These are phyloP conservation scores for Campaea margaritaria DNA, from an alignment of 2,888 invertebrate genomes.

Conservation along the genomic window DNA sequence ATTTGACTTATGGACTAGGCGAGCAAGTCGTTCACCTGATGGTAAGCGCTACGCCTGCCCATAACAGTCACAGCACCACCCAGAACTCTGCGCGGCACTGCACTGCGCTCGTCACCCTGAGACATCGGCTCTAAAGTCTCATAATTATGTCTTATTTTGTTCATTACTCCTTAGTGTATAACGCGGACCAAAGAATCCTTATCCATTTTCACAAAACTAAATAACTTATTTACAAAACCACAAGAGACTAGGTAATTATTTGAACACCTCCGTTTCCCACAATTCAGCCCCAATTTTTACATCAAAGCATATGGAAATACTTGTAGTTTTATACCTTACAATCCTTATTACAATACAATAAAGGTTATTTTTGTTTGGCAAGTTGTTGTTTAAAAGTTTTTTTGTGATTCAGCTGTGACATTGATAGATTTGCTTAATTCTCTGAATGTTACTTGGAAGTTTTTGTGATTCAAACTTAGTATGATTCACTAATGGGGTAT, in stretches of 20 bases:
- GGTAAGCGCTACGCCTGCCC: too few relatives aligned
- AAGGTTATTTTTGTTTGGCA: slow-evolving; percentile 39
- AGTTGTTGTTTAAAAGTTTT: slow-evolving; percentile 32
- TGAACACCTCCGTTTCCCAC: slow-evolving; percentile 73
- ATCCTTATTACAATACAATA: slow-evolving; percentile 38
- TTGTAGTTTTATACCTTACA: background rate
- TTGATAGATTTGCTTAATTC: slow-evolving; percentile 68
- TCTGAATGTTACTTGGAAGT: slow-evolving; percentile 38
- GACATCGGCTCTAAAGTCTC: too few relatives aligned
- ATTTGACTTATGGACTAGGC: too few relatives aligned
- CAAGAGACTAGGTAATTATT: slow-evolving; percentile 64
- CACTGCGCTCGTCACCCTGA: too few relatives aligned
- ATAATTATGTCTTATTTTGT: background rate
- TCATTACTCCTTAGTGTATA: slow-evolving; percentile 44
- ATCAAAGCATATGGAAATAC: slow-evolving; percentile 38
- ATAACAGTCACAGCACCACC: too few relatives aligned
- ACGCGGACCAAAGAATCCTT: slow-evolving; percentile 55
- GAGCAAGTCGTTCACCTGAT: too few relatives aligned
- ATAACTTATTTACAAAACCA: slow-evolving; percentile 71
- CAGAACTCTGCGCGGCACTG: too few relatives aligned
- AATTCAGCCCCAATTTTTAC: slow-evolving; percentile 53
- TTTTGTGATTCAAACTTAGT: slow-evolving; percentile 28
- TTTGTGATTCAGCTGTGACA: slow-evolving; percentile 57
- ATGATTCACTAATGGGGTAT: slow-evolving; percentile 29
- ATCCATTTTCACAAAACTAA: slow-evolving; percentile 66